These are phyloP conservation scores for Coreoperca whiteheadi DNA, from an alignment of 2,113 vertebrate species.

Conservation along the genomic window DNA sequence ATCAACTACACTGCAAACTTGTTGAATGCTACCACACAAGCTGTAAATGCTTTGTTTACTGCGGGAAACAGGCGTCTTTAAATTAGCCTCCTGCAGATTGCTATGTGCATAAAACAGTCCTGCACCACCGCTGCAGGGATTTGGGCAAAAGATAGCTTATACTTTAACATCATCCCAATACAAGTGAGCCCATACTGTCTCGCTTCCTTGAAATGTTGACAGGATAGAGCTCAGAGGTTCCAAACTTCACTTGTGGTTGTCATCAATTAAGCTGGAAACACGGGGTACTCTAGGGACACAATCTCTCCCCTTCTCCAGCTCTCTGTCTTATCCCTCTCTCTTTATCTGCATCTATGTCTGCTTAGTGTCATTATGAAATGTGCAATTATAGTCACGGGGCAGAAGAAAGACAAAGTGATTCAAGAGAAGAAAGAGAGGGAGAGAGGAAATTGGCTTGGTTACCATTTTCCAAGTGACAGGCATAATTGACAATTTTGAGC, in stretches of 20 bases:
- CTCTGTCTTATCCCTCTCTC: slow-evolving; percentile 39
- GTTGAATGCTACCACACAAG: slow-evolving; percentile 70
- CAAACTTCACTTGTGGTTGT: slow-evolving; percentile 69
- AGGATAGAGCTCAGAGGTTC: slow-evolving; percentile 55
- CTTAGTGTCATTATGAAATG: slow-evolving; percentile 64
- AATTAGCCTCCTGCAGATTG: slow-evolving; percentile 75
- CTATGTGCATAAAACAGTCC: slow-evolving; percentile 62
- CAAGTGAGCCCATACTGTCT: slow-evolving; percentile 41
- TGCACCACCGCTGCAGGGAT: slow-evolving; percentile 38
- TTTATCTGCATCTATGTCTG: slow-evolving; percentile 67
- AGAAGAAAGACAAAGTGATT: slow-evolving; percentile 61
- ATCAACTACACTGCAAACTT: slow-evolving; percentile 40
- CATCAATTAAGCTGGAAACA: slow-evolving; percentile 58
- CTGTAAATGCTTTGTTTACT: slow-evolving; percentile 76
- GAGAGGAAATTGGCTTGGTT: slow-evolving; percentile 63
- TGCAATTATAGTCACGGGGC: slow-evolving; percentile 56
- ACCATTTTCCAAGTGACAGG: slow-evolving; percentile 65
- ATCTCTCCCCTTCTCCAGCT: slow-evolving; percentile 27
- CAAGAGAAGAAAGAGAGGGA: slow-evolving; percentile 32
- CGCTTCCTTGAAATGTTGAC: slow-evolving; percentile 59
- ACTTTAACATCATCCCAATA: slow-evolving; percentile 41
- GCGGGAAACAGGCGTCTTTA: slow-evolving; percentile 58
- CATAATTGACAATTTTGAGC: slow-evolving; percentile 72
- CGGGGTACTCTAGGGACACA: slow-evolving; percentile 61
- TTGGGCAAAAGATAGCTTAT: slow-evolving; percentile 54